Conservation (phyloP, 37 sponge, comb jelly and placozoan species). For the Eunapius fragilis region DNA sequence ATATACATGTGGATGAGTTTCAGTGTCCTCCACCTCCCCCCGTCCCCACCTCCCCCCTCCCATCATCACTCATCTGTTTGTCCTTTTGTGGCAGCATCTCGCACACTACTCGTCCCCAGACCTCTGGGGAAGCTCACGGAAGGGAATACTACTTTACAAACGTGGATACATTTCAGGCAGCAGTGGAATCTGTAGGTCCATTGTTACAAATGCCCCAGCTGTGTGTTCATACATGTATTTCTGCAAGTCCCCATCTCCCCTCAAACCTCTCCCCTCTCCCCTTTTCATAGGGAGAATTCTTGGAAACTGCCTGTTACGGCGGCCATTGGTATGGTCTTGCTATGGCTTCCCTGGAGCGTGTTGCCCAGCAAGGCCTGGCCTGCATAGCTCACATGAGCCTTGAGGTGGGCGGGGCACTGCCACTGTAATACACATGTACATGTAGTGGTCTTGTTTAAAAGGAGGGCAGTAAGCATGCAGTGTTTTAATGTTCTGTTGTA, state of each 20-base stretch:
- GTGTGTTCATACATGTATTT: not conserved
- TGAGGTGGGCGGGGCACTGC: no score
- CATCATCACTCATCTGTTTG: not conserved
- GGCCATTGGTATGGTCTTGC: constrained; percentile 76
- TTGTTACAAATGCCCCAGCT: not conserved
- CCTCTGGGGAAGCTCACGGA: constrained; percentile 59
- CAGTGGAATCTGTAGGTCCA: constrained; percentile 50
- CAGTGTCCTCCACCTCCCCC: no score
- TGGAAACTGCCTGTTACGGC: constrained; percentile 34
- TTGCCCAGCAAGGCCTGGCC: no score
- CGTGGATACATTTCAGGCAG: constrained; percentile 51
- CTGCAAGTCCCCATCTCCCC: constrained; percentile 6
- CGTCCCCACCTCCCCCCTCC: not conserved
- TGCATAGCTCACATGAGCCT: no score
- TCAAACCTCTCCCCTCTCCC: not conserved
- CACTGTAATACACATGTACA: no score
- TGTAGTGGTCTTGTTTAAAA: no score
- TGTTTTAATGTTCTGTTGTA: no score
- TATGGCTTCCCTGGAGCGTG: constrained; percentile 60
- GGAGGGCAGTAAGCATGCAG: no score
- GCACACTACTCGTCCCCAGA: constrained; percentile 69
- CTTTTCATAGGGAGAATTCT: constrained; percentile 71
- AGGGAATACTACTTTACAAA: constrained; percentile 76
- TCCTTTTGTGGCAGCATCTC: constrained; percentile 48
- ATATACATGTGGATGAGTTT: no score